These are phyloP conservation scores for Diceros bicornis DNA, from an alignment of 2,797 vertebrate genomes.

Conservation along the genomic window DNA sequence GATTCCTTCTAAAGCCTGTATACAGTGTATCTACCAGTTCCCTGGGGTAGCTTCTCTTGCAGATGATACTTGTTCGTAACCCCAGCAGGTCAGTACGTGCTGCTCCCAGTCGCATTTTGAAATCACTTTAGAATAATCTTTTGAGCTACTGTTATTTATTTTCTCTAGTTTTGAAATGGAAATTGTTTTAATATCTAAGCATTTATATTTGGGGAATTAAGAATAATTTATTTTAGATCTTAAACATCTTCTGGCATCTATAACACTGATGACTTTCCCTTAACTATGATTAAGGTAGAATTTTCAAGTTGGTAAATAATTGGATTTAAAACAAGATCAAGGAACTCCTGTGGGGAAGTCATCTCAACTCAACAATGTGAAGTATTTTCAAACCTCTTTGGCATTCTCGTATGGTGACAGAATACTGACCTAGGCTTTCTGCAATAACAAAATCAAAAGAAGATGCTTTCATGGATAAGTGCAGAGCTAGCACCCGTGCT, in stretches of 20 bases:
- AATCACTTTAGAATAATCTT: background rate
- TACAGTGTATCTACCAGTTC: fast-evolving
- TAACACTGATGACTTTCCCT: background rate
- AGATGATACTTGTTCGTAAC: background rate
- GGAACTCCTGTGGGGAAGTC: background rate
- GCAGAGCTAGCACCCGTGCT: background rate
- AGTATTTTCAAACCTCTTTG: background rate
- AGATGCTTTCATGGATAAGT: background rate
- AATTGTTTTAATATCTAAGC: background rate
- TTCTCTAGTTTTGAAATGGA: slow-evolving; percentile 48
- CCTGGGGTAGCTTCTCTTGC: fast-evolving
- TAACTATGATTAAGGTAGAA: background rate
- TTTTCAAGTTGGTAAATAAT: background rate
- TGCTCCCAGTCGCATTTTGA: background rate
- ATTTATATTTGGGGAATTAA: background rate
- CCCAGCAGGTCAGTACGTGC: fast-evolving
- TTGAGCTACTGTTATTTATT: background rate
- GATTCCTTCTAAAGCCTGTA: background rate
- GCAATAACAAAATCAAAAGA: background rate
- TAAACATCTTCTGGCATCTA: background rate
- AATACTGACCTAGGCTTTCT: background rate
- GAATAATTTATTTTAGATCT: background rate
- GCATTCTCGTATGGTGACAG: background rate
- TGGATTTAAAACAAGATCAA: background rate
- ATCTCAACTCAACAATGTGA: background rate